Conservation (phyloP, 1,140 invertebrate species). For the Zaprionus vittiger region DNA sequence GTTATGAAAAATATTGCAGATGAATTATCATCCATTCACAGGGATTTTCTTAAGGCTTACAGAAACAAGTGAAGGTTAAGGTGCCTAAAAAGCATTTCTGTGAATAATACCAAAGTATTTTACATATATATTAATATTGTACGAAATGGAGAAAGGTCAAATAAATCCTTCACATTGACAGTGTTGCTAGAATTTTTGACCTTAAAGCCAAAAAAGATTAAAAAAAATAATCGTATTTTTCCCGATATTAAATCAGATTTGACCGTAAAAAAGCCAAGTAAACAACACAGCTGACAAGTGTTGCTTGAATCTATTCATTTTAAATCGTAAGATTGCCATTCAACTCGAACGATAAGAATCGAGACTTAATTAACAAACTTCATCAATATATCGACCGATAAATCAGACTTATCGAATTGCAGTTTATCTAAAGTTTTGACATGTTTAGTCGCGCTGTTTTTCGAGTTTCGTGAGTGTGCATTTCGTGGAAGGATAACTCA, state of each 20-base stretch:
- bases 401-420: background rate
- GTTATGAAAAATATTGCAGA: slow-evolving; percentile 36
- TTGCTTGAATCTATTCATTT: background rate
- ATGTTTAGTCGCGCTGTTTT: background rate
- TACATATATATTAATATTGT: no score
- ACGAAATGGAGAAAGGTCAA: no score
- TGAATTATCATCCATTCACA: slow-evolving; percentile 36
- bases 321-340: background rate
- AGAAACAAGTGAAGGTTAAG: background rate
- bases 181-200: no score
- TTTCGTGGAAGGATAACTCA: background rate
- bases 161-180: no score
- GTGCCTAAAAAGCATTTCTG: background rate
- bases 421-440: background rate
- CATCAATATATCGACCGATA: background rate
- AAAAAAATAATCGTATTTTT: no score
- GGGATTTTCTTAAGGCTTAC: slow-evolving; percentile 28
- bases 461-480: background rate
- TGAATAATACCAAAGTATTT: background rate
- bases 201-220: no score
- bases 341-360: background rate
- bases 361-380: background rate
- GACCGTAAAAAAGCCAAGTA: no score
- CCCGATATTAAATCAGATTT: no score
- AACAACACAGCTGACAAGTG: background rate